Percentiles rank a stretch among this genome's conserved stretches.
phyloP scores from a whole-genome alignment of 2,113 vertebrate genomes.

The Tyto alba region DNA sequence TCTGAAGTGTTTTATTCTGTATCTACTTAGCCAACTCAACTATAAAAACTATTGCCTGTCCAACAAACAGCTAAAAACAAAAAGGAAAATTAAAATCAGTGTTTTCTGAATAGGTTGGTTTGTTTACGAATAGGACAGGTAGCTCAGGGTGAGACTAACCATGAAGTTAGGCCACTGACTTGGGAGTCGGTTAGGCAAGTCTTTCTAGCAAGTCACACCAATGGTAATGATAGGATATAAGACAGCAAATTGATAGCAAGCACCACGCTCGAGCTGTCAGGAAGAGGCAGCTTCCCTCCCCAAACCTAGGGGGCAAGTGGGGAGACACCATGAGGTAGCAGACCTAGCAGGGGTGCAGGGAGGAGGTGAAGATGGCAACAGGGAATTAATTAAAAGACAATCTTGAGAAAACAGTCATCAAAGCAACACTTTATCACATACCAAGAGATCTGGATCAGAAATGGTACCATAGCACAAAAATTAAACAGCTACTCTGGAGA shows the following conservation, averaged over 20 bases:
- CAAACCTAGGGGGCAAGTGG: background rate
- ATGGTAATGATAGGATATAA: fast-evolving
- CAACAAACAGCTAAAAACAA: background rate
- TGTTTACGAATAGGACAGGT: fast-evolving
- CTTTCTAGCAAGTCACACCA: background rate
- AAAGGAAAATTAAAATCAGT: background rate
- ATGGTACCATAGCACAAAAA: background rate
- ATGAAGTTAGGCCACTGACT: background rate
- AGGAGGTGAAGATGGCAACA: background rate
- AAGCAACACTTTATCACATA: background rate
- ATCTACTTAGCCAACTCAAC: background rate
- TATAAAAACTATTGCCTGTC: background rate
- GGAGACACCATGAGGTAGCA: fast-evolving
- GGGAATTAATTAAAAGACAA: background rate
- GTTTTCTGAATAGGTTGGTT: background rate
- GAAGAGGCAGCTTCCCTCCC: background rate
- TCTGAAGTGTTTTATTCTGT: background rate
- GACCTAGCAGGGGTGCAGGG: background rate
- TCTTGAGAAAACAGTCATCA: background rate
- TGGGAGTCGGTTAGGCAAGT: background rate
- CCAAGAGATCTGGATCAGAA: background rate
- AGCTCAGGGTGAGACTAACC: background rate
- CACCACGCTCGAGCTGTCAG: fast-evolving
- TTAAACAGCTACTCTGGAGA: background rate
- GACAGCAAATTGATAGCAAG: background rate